phyloP scores from a whole-genome alignment of 2,888 invertebrate genomes.

The Spatulosminthurus flaviceps region DNA sequence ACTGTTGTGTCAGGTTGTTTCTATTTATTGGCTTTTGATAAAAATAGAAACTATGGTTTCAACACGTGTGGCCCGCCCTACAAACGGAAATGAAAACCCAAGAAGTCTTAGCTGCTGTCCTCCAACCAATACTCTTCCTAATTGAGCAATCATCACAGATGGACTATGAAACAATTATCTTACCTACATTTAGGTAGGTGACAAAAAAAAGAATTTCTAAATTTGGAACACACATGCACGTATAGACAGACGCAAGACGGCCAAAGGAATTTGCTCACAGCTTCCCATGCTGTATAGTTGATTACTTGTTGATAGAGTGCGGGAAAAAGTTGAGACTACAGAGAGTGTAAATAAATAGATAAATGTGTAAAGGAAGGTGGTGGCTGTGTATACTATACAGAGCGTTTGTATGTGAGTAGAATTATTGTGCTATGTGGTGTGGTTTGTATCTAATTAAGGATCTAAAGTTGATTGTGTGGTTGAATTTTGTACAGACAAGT shows the following conservation, averaged over 20 bases:
- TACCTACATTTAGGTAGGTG: slow-evolving; percentile 84
- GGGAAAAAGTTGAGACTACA: no score
- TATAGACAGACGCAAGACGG: background rate
- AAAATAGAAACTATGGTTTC: slow-evolving; percentile 91
- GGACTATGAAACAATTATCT: slow-evolving; percentile 82
- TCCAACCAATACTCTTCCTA: slow-evolving; percentile 80
- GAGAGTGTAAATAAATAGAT: no score
- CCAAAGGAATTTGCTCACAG: no score
- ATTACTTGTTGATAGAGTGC: no score
- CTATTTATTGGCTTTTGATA: background rate
- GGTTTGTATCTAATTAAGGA: no score
- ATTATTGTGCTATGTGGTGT: no score
- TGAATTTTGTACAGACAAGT: slow-evolving; percentile 70
- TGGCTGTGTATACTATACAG: no score
- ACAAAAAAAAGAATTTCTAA: background rate
- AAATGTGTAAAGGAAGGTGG: no score
- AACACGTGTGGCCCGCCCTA: slow-evolving; percentile 90
- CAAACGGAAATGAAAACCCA: slow-evolving; percentile 84
- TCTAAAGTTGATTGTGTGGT: background rate
- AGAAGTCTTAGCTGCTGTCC: slow-evolving; percentile 85
- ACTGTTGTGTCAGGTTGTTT: background rate
- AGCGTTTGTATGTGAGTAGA: no score
- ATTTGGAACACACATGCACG: background rate
- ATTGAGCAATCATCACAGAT: slow-evolving; percentile 80
- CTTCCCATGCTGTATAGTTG: no score